Percentiles rank a stretch among this genome's conserved stretches.
Evolutionary conservation across 2,797 vertebrate genomes (phyloP).

Genomic region (Enteromius trimaculatus): DNA sequence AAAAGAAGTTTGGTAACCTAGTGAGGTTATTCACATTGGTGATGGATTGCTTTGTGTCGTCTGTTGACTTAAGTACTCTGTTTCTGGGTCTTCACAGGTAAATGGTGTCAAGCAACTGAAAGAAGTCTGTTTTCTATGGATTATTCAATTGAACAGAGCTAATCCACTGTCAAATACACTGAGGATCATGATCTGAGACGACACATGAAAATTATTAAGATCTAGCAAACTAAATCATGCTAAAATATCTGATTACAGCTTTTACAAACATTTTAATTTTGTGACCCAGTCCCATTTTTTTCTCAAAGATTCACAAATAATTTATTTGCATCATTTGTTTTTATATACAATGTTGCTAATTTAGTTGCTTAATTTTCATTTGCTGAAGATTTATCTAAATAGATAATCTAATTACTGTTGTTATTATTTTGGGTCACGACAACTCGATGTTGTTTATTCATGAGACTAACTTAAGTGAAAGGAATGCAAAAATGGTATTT

Average conservation of each 20-base stretch:
- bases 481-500: neutral
- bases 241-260: neutral
- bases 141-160: neutral
- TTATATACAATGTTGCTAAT: neutral
- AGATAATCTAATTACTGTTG: neutral
- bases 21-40: conserved; percentile 27
- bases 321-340: neutral
- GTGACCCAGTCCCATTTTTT: neutral
- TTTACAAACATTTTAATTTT: neutral
- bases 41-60: conserved; percentile 9
- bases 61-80: neutral
- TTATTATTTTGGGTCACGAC: too few relatives aligned
- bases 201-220: too few relatives aligned
- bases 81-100: neutral
- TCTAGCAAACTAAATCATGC: too few relatives aligned
- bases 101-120: neutral
- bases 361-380: neutral
- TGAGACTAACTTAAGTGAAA: neutral
- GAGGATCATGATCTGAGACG: neutral
- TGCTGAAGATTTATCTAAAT: neutral
- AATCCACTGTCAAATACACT: neutral
- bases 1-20: conserved; percentile 12
- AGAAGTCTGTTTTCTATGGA: neutral
- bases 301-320: neutral
- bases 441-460: neutral